phyloP scores from a whole-genome alignment of 2,888 invertebrate species.

The Tholera decimalis region DNA sequence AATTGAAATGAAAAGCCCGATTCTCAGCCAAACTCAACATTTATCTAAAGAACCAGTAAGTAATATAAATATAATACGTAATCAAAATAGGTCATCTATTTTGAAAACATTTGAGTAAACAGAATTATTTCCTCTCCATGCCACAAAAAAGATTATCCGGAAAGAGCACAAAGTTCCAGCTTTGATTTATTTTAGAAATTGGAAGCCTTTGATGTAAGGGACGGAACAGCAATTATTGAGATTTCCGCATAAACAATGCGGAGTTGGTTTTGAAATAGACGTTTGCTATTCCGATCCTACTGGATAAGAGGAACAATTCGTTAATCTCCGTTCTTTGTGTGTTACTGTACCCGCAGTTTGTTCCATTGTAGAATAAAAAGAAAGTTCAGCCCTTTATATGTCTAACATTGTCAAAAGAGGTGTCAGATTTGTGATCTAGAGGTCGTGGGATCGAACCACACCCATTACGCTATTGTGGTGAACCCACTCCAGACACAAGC shows the following conservation, averaged over 20 bases:
- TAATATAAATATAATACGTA: neutral
- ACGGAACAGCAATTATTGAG: slow-evolving; percentile 34
- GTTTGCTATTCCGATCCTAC: slow-evolving; percentile 23
- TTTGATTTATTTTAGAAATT: slow-evolving; percentile 45
- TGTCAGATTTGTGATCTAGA: no score
- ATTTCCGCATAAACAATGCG: slow-evolving; percentile 23
- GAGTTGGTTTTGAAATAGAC: slow-evolving; percentile 35
- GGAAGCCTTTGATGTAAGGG: slow-evolving; percentile 42
- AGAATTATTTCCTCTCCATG: neutral
- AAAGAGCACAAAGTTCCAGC: slow-evolving; percentile 3
- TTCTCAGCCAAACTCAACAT: no score
- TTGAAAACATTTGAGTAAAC: neutral
- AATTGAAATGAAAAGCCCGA: no score
- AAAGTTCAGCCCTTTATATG: no score
- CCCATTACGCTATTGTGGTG: no score
- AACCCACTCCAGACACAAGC: no score
- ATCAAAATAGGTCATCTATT: neutral
- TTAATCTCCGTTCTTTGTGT: neutral
- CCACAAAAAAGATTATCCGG: neutral
- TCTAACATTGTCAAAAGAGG: no score
- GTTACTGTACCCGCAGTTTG: neutral
- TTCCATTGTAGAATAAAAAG: neutral
- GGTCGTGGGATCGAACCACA: no score
- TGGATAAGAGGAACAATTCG: neutral
- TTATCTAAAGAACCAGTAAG: no score